Percentiles rank a stretch among this genome's conserved stretches.
Conservation (phyloP, 2,113 vertebrate species). For the Phylloscopus trochiloides region DNA sequence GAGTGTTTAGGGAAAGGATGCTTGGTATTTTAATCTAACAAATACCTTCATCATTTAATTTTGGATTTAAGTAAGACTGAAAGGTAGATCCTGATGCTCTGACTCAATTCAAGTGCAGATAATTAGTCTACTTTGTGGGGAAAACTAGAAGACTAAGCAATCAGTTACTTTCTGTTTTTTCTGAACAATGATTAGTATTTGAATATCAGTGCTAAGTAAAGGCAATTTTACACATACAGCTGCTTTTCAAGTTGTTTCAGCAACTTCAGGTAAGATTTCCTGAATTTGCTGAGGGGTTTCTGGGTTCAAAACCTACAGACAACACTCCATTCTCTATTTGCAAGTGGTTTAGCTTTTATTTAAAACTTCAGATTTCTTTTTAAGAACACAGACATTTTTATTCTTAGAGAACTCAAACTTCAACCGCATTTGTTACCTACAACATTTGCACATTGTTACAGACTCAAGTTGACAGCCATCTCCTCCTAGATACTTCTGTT, state of each 20-base stretch:
- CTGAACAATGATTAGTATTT: neutral
- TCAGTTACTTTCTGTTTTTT: neutral
- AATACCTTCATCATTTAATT: neutral
- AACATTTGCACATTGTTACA: neutral
- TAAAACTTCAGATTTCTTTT: neutral
- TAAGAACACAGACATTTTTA: neutral
- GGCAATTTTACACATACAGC: neutral
- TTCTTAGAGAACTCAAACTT: neutral
- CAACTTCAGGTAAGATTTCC: neutral
- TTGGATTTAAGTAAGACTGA: neutral
- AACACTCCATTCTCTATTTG: neutral
- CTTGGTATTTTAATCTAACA: neutral
- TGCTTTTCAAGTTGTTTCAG: neutral
- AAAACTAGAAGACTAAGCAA: neutral
- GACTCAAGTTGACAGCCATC: neutral
- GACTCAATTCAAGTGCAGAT: neutral
- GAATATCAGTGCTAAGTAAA: neutral
- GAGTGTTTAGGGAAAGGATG: neutral
- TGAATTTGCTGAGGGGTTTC: neutral
- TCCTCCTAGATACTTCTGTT: neutral
- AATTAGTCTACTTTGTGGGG: neutral
- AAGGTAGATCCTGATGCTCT: neutral
- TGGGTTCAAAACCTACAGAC: neutral
- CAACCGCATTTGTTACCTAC: neutral
- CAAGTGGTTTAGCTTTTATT: neutral